A percentile compares a stretch with the other conserved stretches of the same genome.
Evolutionary conservation across 2,797 vertebrate species (phyloP).

Genomic region (Holocentrus rufus): DNA sequence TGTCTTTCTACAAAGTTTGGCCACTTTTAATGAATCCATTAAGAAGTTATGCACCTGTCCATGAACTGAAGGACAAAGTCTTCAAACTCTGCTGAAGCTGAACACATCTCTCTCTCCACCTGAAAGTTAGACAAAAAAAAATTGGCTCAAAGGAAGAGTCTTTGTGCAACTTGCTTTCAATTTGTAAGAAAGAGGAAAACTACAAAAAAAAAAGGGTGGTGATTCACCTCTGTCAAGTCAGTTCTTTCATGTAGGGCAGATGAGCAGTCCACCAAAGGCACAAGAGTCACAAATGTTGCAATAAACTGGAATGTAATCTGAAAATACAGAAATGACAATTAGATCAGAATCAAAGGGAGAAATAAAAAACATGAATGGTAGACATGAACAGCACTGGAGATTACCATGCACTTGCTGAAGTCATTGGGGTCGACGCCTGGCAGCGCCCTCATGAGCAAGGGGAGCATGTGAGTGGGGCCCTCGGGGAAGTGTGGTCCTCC

Average conservation of each 20-base stretch:
- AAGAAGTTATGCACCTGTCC: conserved; percentile 85
- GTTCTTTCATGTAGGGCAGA: conserved; percentile 90
- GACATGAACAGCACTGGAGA: conserved; percentile 43
- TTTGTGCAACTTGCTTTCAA: neutral
- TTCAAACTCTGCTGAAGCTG: conserved; percentile 97
- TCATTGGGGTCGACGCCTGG: conserved; percentile 98
- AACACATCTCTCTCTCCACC: conserved; percentile 96
- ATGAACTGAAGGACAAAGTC: conserved; percentile 98
- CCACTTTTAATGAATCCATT: neutral
- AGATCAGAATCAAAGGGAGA: neutral
- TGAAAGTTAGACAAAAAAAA: conserved; percentile 54
- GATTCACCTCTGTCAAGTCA: conserved; percentile 90
- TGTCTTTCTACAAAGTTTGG: too few relatives aligned
- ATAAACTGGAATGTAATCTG: conserved; percentile 99
- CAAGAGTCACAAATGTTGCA: conserved; percentile 97
- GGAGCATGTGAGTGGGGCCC: conserved; percentile 97
- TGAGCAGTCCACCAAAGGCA: conserved; percentile 99
- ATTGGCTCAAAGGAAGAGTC: neutral
- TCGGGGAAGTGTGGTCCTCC: conserved; percentile 92
- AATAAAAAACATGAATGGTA: neutral
- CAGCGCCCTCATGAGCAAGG: conserved; percentile 95
- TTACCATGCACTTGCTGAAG: conserved; percentile 99
- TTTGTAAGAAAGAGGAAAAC: neutral
- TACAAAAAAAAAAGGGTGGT: neutral
- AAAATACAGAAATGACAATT: conserved; percentile 14